Percentiles rank a stretch among this genome's conserved stretches.
phyloP scores from a whole-genome alignment of 1,140 invertebrate species.

The Drosophila persimilis region DNA sequence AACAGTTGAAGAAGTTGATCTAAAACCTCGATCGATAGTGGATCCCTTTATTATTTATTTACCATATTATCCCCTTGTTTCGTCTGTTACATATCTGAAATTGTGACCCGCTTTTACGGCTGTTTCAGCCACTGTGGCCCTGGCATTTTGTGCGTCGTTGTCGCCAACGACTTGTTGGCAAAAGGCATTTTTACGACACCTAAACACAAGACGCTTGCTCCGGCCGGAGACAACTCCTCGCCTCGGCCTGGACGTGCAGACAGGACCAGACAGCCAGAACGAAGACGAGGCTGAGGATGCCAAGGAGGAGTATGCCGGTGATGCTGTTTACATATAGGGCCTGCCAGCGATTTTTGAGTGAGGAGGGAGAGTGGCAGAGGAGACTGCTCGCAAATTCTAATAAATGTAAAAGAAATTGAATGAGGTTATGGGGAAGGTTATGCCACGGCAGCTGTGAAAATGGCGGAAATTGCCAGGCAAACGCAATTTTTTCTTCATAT shows the following conservation, averaged over 20 bases:
- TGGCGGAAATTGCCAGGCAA: conserved; percentile 69
- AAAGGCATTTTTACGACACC: conserved; percentile 72
- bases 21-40: no score
- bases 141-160: conserved; percentile 43
- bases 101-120: not conserved
- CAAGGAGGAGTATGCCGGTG: conserved; percentile 7
- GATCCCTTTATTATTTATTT: no score
- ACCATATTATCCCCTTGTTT: no score
- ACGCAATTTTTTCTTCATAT: conserved; percentile 55
- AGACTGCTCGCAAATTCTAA: conserved; percentile 73
- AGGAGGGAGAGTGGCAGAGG: conserved; percentile 21
- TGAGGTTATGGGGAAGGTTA: conserved; percentile 69
- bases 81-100: not conserved
- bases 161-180: conserved; percentile 56
- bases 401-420: conserved; percentile 81
- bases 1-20: no score
- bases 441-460: conserved; percentile 75
- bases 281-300: not conserved
- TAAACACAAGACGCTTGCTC: conserved; percentile 57
- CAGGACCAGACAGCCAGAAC: conserved; percentile 13
- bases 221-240: not conserved
- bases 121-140: conserved; percentile 36
- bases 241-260: not conserved
- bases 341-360: conserved; percentile 33
- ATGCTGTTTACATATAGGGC: conserved; percentile 45